Evolutionary conservation across 30 jellyfish, hydroid and myxozoan genomes (phyloP), one percentile per base, ranked within the genome.

Genomic region (Rhopilema esculentum): DNA sequence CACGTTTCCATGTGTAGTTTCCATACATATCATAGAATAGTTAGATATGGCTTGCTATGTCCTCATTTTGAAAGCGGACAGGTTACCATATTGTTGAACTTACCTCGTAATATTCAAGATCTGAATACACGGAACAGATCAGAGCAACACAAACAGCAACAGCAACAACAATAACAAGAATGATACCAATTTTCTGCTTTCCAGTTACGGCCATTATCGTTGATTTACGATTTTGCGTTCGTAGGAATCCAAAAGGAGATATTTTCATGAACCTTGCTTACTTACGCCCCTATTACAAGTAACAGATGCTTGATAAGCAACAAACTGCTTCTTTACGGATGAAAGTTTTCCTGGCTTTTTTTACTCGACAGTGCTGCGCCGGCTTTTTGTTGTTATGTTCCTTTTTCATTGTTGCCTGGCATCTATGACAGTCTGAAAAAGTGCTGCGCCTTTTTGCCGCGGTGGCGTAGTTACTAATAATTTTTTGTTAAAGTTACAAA

Each of bases 41-140:
- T n/a, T n/a, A n/a, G n/a, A n/a, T n/a, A n/a, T n/a, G n/a, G n/a
- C n/a, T n/a, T n/a, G n/a, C n/a, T n/a, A n/a, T n/a, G n/a, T n/a
- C n/a, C n/a, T n/a, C n/a, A n/a, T n/a, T n/a, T 7, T 64, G 8
- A 12, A 64, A n/a, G 24, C 24, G 24, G 24, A 12, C 57, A 2
- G 57, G 12, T 40, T 12, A 12, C 57, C 57, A 40, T 40, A 2
- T 40, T 12, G 57, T 6, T 40, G 12, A 40, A 40, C 57, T 40
- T 40, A 40, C 84, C 84, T 73, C 71, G 40, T 29, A 73, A 26
- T 30, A 73, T n/a, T 73, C 40, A 1, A 73, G 25, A 73, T 20
- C 32, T 33, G 68, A 33, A 30, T 29, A 30, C 69, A 68, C 30
- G 4, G 1, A 22, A 1, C 26, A 22, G 69, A 0, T 73, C 84